Conservation (phyloP, 2,113 vertebrate species). For the Nycticorax nycticorax region DNA sequence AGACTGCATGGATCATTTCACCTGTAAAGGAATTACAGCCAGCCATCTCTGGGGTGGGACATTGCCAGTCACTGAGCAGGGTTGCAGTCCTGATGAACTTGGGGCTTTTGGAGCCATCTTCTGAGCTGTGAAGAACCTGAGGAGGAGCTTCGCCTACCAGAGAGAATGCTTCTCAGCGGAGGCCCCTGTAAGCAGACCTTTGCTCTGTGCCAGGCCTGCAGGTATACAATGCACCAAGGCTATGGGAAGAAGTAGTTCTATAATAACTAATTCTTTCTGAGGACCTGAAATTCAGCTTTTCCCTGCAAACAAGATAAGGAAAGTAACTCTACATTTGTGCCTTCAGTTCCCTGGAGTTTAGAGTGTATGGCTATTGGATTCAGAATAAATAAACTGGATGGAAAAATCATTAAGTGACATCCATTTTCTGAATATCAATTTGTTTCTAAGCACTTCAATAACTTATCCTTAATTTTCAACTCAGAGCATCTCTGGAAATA, state of each 20-base stretch:
- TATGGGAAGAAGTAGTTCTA: not conserved
- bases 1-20: not conserved
- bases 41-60: not conserved
- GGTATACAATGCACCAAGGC: not conserved
- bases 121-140: not conserved
- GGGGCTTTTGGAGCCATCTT: not conserved
- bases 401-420: conserved; percentile 69
- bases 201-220: not conserved
- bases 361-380: conserved; percentile 25
- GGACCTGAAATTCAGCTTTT: not conserved
- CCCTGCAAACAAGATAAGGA: conserved; percentile 36
- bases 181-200: not conserved
- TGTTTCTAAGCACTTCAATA: conserved; percentile 62
- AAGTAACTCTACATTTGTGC: conserved; percentile 25
- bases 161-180: not conserved
- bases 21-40: not conserved
- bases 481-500: conserved; percentile 9
- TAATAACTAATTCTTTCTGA: not conserved
- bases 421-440: conserved; percentile 67
- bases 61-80: not conserved
- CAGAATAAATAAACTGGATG: conserved; percentile 67
- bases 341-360: conserved; percentile 40
- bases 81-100: not conserved
- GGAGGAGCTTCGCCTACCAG: not conserved
- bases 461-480: conserved; percentile 64